Base-by-base conservation (phyloP, 2,888 invertebrate genomes). In the Troides helena region DNA sequence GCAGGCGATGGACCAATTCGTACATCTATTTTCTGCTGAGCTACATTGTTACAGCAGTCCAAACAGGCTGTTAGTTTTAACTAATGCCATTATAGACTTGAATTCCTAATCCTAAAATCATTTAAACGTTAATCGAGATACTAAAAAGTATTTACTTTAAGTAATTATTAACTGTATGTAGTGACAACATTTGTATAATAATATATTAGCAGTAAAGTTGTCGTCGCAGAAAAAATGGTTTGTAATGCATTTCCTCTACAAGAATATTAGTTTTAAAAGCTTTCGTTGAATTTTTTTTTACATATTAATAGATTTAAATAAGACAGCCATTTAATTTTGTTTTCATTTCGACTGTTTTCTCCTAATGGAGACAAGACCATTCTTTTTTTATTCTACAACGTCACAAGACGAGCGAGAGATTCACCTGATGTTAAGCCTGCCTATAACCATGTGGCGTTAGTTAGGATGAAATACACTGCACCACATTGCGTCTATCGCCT, bases 1-100 rank as follows among this genome's bases (percentile, higher is more conserved):
- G 61, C 70, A 67, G 61, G 53, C 70, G 67, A 71, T 71, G 70
- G 14, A 62, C 65, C 64, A 71, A 67, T 67, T 68, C 65, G 67
- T 64, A 67, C 25, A 14, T 71, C 65, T 67, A 71, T 71, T 71
- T 71, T 67, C 67, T 67, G 18, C 61, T 43, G 43, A 67, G 61
- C 67, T 46, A 67, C 65, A 67, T 71, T 67, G 67, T 71, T 67
- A 61, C 21, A 65, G 64, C 50, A 25, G 63, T 56, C 39, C 61
- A 61, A 25, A 43, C 14, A 25, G 30, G 67, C 50, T 25, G 21
- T 25, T 57, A 17, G 25, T 14, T 23, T n/a, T 25, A n/a, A 46
- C 57, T 21, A 43, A 67, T 14, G 43, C 56, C 30, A 70, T 60
- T 67, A 63, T 60, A 63, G 50, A 14, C 62, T 62, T 56, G 50